phyloP scores from a whole-genome alignment of 2,113 vertebrate species.

The Ahaetulla prasina region DNA sequence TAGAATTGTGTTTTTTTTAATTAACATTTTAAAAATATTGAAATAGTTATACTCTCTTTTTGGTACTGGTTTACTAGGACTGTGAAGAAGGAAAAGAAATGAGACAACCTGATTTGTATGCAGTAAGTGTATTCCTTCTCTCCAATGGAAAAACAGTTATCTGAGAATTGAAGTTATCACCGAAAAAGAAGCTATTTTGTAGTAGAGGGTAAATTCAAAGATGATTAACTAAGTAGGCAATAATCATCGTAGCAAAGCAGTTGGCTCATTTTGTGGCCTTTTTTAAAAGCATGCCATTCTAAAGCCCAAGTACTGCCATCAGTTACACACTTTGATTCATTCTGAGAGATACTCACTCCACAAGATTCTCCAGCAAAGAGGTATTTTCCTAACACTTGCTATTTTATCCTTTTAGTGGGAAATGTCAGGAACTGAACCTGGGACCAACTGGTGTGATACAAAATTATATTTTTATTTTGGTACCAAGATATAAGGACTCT shows the following conservation, averaged over 20 bases:
- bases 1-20: neutral
- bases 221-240: neutral
- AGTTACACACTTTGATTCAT: neutral
- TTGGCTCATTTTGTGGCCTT: neutral
- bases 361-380: neutral
- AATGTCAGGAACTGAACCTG: neutral
- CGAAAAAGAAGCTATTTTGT: neutral
- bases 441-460: neutral
- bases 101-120: neutral
- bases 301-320: neutral
- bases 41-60: neutral
- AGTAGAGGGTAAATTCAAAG: neutral
- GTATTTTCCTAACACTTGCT: neutral
- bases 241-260: neutral
- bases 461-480: too few relatives aligned
- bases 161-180: neutral
- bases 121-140: neutral
- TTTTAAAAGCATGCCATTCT: neutral
- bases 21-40: neutral
- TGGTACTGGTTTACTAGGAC: neutral
- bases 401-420: neutral
- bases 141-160: neutral
- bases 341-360: neutral
- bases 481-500: too few relatives aligned
- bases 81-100: neutral